Base-by-base conservation (phyloP, 2,113 vertebrate genomes). In the Neolamprologus brichardi region DNA sequence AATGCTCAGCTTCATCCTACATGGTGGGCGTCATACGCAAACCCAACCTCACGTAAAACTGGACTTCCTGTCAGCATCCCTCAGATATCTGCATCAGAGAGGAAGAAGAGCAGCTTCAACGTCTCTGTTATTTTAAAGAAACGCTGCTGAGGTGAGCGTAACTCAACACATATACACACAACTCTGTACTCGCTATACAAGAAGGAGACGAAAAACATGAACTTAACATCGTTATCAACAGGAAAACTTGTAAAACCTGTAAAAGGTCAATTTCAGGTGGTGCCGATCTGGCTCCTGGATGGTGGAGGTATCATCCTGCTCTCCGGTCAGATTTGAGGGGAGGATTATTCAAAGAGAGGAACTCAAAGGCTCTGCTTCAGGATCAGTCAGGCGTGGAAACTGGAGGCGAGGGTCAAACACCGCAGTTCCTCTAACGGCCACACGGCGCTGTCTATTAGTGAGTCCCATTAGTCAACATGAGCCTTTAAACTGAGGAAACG, bases 361-460 rank as follows among this genome's bases (percentile, higher is more conserved):
- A n/a, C 17, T 64, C 32, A 37, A n/a, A 13, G 32, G 5, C 13
- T 5, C 8, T 14, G 34, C 12, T 72, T 39, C 64, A 70, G 37
- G 37, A 70, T 41, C 8, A 9, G 25, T 17, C 0, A 9, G 25
- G 56, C 8, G 1, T 17, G 18, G n/a, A 39, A 67, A 67, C 34
- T n/a, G 7, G 32, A 67, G 62, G 9, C 11, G 5, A 34, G 14
- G 13, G 11, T 39, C 18, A 39, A 11, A 20, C 0, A 23, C 18
- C 2, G 12, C 64, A 23, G 64, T 41, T 70, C 2, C 64, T 70
- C 34, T 41, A 70, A 41, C 3, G n/a, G 64, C 64, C 67, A 72
- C 2, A 44, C 0, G 13, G 0, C 13, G 13, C 20, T 44, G n/a
- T 8, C 7, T 41, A 4, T 15, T 15, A 72, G 37, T 2, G 20